Conservation (phyloP, 2,888 invertebrate species). For the Andrena haemorrhoa region DNA sequence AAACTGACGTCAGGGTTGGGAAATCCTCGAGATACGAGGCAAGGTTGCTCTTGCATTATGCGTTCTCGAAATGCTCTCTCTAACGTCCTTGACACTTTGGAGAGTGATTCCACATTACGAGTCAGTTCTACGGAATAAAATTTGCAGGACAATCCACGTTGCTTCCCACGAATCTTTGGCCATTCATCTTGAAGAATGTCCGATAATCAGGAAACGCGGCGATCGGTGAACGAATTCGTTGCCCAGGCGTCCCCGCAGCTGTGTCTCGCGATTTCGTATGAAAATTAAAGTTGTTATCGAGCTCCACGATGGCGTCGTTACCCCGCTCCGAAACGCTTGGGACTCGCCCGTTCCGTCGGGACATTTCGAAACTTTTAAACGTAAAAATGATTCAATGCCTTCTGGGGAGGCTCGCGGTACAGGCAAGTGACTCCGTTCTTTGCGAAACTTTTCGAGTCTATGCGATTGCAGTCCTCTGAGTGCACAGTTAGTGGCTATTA, state of each 20-base stretch:
- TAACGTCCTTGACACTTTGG: conserved; percentile 13
- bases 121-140: too few species aligned
- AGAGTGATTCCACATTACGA: neutral
- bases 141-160: neutral
- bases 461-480: conserved; percentile 14
- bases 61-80: neutral
- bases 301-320: conserved; percentile 27
- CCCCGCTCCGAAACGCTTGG: conserved; percentile 8
- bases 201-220: too few species aligned
- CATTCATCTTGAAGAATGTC: neutral
- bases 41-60: conserved; percentile 21
- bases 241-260: neutral
- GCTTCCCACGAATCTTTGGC: neutral
- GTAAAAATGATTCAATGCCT: conserved; percentile 57
- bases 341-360: conserved; percentile 13
- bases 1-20: conserved; percentile 22
- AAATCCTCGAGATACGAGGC: conserved; percentile 20
- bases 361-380: conserved; percentile 45
- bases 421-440: neutral
- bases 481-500: conserved; percentile 12
- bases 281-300: conserved; percentile 28
- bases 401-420: neutral
- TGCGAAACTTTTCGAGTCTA: conserved; percentile 10
- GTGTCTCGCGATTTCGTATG: conserved; percentile 8
- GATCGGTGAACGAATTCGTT: conserved; percentile 7